Conservation (phyloP, 1,140 invertebrate genomes). For the Cherax destructor region DNA sequence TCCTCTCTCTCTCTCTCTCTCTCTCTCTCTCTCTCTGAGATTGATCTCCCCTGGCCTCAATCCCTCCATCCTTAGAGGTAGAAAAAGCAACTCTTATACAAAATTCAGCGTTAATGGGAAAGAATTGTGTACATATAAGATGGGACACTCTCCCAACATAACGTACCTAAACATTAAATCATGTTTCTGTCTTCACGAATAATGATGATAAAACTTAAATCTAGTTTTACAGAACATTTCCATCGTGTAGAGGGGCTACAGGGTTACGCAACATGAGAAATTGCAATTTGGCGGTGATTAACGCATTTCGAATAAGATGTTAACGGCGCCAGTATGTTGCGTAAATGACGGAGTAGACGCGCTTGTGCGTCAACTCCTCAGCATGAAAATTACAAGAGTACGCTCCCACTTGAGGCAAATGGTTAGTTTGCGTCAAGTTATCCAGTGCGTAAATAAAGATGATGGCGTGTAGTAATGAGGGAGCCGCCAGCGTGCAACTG, state of each 20-base stretch:
- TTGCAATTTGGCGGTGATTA: background rate
- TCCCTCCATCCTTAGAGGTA: no score
- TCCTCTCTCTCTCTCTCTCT: no score
- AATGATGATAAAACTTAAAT: no score
- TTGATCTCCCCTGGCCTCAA: no score
- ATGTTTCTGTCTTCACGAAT: no score
- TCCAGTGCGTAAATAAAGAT: constrained; percentile 18
- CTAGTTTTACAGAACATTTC: no score
- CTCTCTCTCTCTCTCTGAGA: no score
- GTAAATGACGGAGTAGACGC: background rate
- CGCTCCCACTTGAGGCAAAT: constrained; percentile 15
- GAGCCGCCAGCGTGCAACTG: constrained; percentile 4
- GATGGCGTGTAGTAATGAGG: constrained; percentile 17
- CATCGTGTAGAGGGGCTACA: background rate
- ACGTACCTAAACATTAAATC: no score
- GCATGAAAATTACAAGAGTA: constrained; percentile 14
- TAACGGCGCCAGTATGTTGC: background rate
- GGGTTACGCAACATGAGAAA: constrained; percentile 7
- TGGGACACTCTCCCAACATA: no score
- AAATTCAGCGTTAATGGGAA: no score
- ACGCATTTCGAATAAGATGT: background rate
- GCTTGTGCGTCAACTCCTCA: background rate
- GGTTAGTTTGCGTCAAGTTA: constrained; percentile 25
- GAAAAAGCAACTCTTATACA: no score
- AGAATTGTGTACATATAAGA: no score